These are phyloP conservation scores for Vulpes vulpes DNA, from an alignment of 2,113 vertebrate genomes.

Conservation along the genomic window DNA sequence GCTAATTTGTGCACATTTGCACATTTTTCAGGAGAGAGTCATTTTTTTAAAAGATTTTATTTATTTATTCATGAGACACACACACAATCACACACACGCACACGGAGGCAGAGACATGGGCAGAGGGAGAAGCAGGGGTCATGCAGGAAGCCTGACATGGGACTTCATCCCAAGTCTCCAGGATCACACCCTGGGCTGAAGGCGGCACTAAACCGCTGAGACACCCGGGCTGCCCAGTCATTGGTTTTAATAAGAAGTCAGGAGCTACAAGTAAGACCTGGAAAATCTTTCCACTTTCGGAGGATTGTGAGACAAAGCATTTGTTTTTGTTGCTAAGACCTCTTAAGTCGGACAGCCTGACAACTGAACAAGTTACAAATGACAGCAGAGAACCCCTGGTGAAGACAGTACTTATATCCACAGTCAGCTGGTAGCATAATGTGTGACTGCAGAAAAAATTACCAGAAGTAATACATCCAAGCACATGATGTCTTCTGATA, in stretches of 20 bases:
- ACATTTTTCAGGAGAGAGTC: neutral
- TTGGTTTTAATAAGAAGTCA: slow-evolving; percentile 44
- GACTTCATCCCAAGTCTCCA: too few species aligned
- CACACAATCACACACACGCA: too few species aligned
- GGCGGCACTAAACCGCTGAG: too few species aligned
- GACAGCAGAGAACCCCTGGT: neutral
- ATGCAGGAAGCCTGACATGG: too few species aligned
- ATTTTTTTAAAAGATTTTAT: neutral
- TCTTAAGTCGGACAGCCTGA: neutral
- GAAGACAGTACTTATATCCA: neutral
- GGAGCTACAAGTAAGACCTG: slow-evolving; percentile 29
- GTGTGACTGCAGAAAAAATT: neutral
- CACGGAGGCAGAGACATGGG: too few species aligned
- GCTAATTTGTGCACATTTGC: neutral
- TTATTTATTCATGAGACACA: too few species aligned
- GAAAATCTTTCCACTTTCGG: neutral
- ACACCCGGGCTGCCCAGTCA: too few species aligned
- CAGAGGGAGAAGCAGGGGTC: too few species aligned
- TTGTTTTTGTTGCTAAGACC: slow-evolving; percentile 26
- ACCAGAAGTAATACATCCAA: neutral
- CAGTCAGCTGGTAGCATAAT: neutral
- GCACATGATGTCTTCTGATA: neutral
- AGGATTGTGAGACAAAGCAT: neutral
- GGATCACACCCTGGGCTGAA: too few species aligned
- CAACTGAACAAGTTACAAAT: neutral